Percentiles rank a stretch among this genome's conserved stretches.
Evolutionary conservation across 2,113 vertebrate species (phyloP).

Genomic region (Salvelinus fontinalis): DNA sequence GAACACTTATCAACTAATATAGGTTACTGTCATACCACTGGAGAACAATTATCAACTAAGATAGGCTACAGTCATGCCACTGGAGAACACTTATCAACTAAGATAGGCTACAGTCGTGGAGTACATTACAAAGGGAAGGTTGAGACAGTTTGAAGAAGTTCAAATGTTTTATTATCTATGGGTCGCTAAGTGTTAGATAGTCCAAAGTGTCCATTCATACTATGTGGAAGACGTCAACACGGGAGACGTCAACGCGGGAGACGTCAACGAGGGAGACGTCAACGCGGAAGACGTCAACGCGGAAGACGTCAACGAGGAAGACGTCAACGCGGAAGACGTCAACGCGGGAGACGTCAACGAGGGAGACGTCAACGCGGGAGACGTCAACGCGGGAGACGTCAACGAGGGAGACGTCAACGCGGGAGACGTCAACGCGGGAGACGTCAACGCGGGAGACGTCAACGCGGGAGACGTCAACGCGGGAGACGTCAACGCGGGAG

Average conservation of each 20-base stretch:
- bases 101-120: background rate
- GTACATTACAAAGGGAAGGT: no score
- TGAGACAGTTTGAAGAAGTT: no score
- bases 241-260: conserved; percentile 19
- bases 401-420: background rate
- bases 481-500: conserved; percentile 8
- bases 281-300: conserved; percentile 17
- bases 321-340: conserved; percentile 9
- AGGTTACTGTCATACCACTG: no score
- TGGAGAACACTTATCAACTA: no score
- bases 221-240: no score
- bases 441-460: conserved; percentile 5
- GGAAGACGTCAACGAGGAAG: conserved; percentile 8
- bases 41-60: no score
- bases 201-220: no score
- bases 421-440: conserved; percentile 19
- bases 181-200: no score
- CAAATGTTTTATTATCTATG: no score
- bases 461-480: conserved; percentile 16
- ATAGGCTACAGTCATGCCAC: no score
- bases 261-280: conserved; percentile 5
- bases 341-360: conserved; percentile 13
- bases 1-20: no score
- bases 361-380: background rate
- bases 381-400: conserved; percentile 25